phyloP scores from a whole-genome alignment of 2,888 invertebrate species.

The Deilephila elpenor region DNA sequence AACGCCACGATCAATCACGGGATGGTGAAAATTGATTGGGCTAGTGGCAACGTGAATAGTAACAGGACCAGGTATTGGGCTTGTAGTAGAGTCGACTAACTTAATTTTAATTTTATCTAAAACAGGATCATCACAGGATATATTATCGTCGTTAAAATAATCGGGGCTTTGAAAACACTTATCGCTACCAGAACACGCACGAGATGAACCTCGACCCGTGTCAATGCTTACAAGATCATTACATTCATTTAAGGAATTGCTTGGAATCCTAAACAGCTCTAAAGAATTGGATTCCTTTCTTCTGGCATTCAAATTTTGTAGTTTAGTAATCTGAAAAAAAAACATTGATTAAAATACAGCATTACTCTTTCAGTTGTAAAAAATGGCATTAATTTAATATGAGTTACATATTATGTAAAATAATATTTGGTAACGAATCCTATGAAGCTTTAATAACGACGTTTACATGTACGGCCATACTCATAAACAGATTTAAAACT shows the following conservation, averaged over 20 bases:
- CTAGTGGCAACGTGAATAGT: slow-evolving; percentile 41
- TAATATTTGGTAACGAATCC: too few relatives aligned
- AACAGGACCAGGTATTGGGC: slow-evolving; percentile 43
- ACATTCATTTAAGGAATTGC: slow-evolving; percentile 36
- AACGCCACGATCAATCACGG: slow-evolving; percentile 15
- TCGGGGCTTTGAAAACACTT: slow-evolving; percentile 69
- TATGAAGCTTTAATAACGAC: too few relatives aligned
- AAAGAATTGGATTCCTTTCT: neutral
- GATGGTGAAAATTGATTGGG: slow-evolving; percentile 27
- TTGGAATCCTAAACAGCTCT: neutral
- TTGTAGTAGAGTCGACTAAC: slow-evolving; percentile 44
- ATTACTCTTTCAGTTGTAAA: too few relatives aligned
- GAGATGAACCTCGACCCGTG: slow-evolving; percentile 75
- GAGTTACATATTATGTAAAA: too few relatives aligned
- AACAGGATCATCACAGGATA: slow-evolving; percentile 45
- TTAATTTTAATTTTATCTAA: slow-evolving; percentile 43
- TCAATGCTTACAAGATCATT: slow-evolving; percentile 65
- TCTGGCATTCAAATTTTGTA: neutral
- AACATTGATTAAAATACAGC: neutral
- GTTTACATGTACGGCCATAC: too few relatives aligned
- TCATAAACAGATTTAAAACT: too few relatives aligned
- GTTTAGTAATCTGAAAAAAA: slow-evolving; percentile 23
- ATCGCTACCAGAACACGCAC: slow-evolving; percentile 68
- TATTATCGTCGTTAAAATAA: slow-evolving; percentile 55
- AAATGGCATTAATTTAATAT: too few relatives aligned